These are phyloP conservation scores for Montipora efflorescens DNA, from an alignment of 64 coral and sea anemone genomes.

Conservation along the genomic window DNA sequence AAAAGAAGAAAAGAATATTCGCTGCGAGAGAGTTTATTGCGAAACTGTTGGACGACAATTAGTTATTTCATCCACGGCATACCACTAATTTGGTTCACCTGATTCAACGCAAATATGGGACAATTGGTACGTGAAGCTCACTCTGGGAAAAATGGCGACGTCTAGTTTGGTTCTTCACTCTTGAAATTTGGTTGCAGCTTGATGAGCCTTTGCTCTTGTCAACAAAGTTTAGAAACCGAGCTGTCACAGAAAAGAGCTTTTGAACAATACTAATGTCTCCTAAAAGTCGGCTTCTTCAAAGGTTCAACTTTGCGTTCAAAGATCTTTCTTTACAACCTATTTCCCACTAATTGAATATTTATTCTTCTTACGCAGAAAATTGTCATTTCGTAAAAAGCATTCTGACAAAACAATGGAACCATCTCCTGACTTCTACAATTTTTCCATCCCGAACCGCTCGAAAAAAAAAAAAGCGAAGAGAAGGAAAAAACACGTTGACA, in stretches of 20 bases:
- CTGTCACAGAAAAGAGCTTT: conserved; percentile 54
- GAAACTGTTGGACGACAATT: conserved; percentile 42
- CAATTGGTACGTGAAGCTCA: neutral
- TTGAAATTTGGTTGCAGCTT: conserved; percentile 58
- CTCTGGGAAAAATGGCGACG: neutral
- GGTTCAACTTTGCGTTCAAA: conserved; percentile 47
- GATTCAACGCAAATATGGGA: neutral
- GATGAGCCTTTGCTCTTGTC: conserved; percentile 19
- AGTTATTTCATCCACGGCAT: conserved; percentile 14
- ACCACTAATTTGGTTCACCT: conserved; percentile 37
- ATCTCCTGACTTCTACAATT: conserved; percentile 52
- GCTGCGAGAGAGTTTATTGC: conserved; percentile 61
- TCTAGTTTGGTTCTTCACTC: conserved; percentile 33
- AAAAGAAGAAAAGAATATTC: conserved; percentile 33
- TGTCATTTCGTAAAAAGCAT: conserved; percentile 79
- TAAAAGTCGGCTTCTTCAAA: conserved; percentile 50
- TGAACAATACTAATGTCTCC: conserved; percentile 43
- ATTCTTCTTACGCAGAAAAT: conserved; percentile 56
- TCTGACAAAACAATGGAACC: conserved; percentile 65
- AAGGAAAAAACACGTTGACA: conserved; percentile 70
- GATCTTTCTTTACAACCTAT: conserved; percentile 60
- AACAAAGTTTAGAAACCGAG: conserved; percentile 46
- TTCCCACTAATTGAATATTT: conserved; percentile 64
- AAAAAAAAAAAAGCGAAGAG: conserved; percentile 2
- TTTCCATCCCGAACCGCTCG: neutral